Evolutionary conservation across 30 jellyfish, hydroid and myxozoan genomes (phyloP), one percentile per base, ranked within the genome.

Genomic region (Mastigias papua): DNA sequence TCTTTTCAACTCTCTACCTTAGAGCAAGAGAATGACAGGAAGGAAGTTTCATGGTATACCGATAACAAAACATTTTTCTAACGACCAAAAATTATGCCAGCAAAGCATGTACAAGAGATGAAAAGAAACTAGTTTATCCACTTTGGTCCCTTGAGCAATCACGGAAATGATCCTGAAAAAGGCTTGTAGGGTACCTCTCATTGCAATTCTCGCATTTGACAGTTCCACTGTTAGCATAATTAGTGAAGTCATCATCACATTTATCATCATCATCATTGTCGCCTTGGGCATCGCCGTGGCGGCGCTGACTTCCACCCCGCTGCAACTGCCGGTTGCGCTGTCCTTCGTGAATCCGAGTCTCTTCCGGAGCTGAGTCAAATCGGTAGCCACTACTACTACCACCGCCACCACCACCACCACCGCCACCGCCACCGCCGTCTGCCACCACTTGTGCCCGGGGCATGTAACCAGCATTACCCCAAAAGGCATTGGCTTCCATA

Each of bases 151-250:
- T 51, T 26, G 88, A 78, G 63, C 93, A 83, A 54, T 83, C 93
- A 29, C 93, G 85, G 48, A 83, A 83, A 70, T 83, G 93, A 28
- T 83, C 93, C 33, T 83, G 80, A 64, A 83, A 48, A 27, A 83
- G 54, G 13, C 54, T 8, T 0, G 70, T 61, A 7, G 93, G 93
- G 37, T 35, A 83, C 60, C 35, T 72, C 34, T 83, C 93, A 1
- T 84, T 81, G 63, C 93, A 83, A 25, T 69, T 83, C 63, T 69
- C 93, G 35, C 93, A 83, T 83, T 69, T 83, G 19, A 83, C 86
- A n/a, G 86, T 69, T 26, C 86, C 93, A 32, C 64, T n/a, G 26
- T 83, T 84, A n/a, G 64, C 51, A 48, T 72, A 70, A 1, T 9
- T 1, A 7, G 4, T 35, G 60, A 29, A 69, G 15, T 69, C 80